Evolutionary conservation across 2,113 vertebrate genomes (phyloP).

Genomic region (Mirza zaza): DNA sequence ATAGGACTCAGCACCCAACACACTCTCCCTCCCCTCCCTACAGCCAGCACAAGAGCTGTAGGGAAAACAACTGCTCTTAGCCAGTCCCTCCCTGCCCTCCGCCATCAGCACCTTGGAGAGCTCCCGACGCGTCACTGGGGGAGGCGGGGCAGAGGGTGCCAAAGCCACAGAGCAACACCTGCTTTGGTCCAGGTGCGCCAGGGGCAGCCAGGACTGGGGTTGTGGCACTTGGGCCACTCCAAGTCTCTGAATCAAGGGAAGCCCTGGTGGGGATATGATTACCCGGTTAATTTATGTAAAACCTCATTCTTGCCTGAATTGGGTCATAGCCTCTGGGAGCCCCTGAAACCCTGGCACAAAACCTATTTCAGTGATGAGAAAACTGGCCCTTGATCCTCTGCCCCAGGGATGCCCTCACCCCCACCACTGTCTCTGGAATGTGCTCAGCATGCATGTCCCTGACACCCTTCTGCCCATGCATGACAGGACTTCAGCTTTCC

Average conservation of each 20-base stretch:
- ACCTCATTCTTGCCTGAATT: constrained; percentile 55
- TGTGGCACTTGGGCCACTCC: background rate
- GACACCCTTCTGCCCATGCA: background rate
- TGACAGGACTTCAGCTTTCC: background rate
- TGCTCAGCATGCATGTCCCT: background rate
- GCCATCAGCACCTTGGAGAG: constrained; percentile 64
- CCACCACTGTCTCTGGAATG: background rate
- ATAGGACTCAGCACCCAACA: background rate
- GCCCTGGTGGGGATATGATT: constrained; percentile 23
- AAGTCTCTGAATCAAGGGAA: constrained; percentile 34
- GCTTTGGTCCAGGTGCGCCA: background rate
- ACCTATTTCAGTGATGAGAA: constrained; percentile 31
- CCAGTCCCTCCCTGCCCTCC: background rate
- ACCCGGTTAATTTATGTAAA: constrained; percentile 60
- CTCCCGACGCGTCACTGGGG: fast-evolving
- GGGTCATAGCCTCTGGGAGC: constrained; percentile 65
- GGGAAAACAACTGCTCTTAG: background rate
- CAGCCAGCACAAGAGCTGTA: background rate
- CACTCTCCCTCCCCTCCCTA: background rate
- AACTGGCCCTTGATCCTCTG: background rate
- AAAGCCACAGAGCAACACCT: background rate
- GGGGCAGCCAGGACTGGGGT: background rate
- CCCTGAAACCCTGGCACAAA: constrained; percentile 36
- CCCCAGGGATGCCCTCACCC: background rate
- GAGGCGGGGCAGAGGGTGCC: fast-evolving